Evolutionary conservation across 2,888 invertebrate species (phyloP), one percentile per base, ranked within the genome.

Genomic region (Prosopocoilus inquinatus): DNA sequence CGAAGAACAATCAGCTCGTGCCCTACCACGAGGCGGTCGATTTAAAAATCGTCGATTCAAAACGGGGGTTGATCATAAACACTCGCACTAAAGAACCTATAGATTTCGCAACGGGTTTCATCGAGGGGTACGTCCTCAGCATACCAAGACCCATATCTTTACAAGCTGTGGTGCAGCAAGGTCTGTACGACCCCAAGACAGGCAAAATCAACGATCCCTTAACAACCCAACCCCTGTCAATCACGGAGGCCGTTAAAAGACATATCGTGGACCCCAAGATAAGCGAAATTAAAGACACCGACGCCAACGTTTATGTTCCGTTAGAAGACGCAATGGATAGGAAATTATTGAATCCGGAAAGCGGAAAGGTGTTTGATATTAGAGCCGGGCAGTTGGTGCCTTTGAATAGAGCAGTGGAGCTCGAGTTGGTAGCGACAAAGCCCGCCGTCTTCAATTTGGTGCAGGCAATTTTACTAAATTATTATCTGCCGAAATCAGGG

Each of bases 11-110:
- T 70, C 89, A 90, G 77, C 81, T 86, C 36, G 82, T 93, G 59
- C 84, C 90, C 16, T 79, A 95, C 66, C 85, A 86, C 60, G 91
- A 94, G 78, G 94, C 94, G 54, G 82, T 91, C 56, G 90, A 93
- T 72, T 81, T 82, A 56, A 88, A 90, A 51, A 82, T 91, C 63
- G 84, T 94, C 57, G 88, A 92, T 78, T 82, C 91, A 60, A 83
- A 85, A 64, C 82, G 85, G 59, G 90, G 90, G 38, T 79, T 87
- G 32, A 83, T 91, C 41, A 82, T 88, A 44, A 87, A 91, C 65
- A 80, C 85, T 33, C 85, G 86, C 69, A 89, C 87, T 1, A 82
- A 83, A 48, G 82, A 85, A 68, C 84, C 84, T 61, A 84, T 90
- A 52, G 82, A 86, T 68, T 83, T 91, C 62, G 82, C 85, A 32